Percentiles rank a stretch among this genome's conserved stretches.
Conservation (phyloP, 2,113 vertebrate species). For the Hiodon tergisus region DNA sequence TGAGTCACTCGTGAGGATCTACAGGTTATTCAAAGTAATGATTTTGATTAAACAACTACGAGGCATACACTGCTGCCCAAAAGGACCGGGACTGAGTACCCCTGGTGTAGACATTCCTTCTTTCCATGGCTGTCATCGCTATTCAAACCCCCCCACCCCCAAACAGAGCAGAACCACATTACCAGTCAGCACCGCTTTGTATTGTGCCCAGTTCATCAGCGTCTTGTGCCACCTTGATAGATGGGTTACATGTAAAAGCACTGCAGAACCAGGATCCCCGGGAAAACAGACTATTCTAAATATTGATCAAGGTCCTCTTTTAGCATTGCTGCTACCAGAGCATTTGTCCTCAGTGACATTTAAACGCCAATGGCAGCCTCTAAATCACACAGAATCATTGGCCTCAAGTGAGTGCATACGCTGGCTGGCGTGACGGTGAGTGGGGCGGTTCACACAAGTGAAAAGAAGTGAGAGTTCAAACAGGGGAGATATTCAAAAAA, state of each 20-base stretch:
- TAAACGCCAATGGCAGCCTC: background rate
- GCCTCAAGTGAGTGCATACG: background rate
- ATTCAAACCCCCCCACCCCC: background rate
- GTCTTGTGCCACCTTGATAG: background rate
- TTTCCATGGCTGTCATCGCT: background rate
- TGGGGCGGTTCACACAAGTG: background rate
- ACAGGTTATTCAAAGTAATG: no score
- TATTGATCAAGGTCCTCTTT: background rate
- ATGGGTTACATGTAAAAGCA: background rate
- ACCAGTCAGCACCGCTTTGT: background rate
- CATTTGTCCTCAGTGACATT: background rate
- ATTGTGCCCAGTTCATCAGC: background rate
- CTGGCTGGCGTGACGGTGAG: background rate
- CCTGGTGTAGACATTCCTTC: no score
- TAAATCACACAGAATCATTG: constrained; percentile 1
- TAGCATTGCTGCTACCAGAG: background rate
- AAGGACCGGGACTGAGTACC: no score
- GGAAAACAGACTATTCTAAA: background rate
- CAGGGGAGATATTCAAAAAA: background rate
- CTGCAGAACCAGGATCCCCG: background rate
- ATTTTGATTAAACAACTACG: no score
- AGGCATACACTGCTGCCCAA: no score
- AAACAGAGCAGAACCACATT: background rate
- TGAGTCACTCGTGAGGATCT: no score
- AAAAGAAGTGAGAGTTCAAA: background rate